These are phyloP conservation scores for Callionymus lyra DNA, from an alignment of 2,113 vertebrate species.

Conservation along the genomic window DNA sequence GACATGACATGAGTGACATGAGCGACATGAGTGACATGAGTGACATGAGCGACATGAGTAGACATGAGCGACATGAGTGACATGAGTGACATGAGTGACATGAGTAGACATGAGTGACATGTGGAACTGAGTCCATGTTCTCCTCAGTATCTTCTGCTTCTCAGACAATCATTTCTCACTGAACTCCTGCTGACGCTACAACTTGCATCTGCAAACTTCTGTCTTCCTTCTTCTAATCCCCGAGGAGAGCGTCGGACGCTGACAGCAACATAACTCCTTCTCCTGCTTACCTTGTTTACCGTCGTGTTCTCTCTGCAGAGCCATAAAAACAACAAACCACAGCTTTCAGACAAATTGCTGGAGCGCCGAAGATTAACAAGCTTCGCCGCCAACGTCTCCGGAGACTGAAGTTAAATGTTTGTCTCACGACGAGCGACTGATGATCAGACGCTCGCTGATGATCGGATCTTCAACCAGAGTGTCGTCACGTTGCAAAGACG, in stretches of 20 bases:
- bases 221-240: slow-evolving; percentile 53
- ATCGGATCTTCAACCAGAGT: too few species aligned
- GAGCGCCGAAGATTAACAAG: slow-evolving; percentile 71
- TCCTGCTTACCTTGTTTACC: slow-evolving; percentile 65
- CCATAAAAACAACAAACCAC: slow-evolving; percentile 69
- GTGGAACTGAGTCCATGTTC: slow-evolving; percentile 1
- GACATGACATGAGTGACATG: too few species aligned
- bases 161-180: slow-evolving; percentile 54
- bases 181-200: slow-evolving; percentile 58
- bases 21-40: too few species aligned
- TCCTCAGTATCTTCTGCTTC: too few species aligned
- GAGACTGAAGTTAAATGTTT: slow-evolving; percentile 51
- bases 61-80: too few species aligned
- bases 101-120: not conserved
- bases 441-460: too few species aligned
- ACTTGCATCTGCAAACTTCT: slow-evolving; percentile 52
- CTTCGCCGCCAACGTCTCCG: slow-evolving; percentile 50
- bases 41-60: too few species aligned
- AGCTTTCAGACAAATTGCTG: slow-evolving; percentile 75
- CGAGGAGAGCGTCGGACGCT: slow-evolving; percentile 46
- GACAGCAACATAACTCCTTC: slow-evolving; percentile 64
- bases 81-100: too few species aligned
- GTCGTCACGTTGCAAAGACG: too few species aligned
- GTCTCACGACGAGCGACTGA: too few species aligned
- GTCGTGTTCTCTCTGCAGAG: slow-evolving; percentile 62